Evolutionary conservation across 2,797 vertebrate species (phyloP), one percentile per base, ranked within the genome.

Genomic region (Coilia nasus): DNA sequence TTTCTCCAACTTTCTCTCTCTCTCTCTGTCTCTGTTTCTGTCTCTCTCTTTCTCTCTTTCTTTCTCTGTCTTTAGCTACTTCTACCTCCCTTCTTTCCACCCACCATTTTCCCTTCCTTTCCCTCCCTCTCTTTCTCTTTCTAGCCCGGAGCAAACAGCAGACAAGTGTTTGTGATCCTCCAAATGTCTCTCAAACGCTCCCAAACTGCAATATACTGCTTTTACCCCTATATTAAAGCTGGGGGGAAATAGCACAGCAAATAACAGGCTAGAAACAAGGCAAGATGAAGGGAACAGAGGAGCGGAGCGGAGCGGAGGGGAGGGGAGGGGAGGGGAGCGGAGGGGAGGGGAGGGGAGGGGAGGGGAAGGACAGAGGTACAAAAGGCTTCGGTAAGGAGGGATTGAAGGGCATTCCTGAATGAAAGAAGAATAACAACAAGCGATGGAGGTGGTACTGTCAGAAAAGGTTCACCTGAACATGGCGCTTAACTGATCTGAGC

Each of bases 391-490:
- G 28, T 15, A 28, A 75, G 4, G 4, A 35, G 17, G 28, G 28
- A 54, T 54, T 67, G 25, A 67, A 67, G 67, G 15, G 67, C 4
- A 19, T 31, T 19, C 6, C n/a, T 14, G 25, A 81, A 25, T 25
- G 81, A 56, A 2, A 54, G 21, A 54, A 6, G 50, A 19, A 44
- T 17, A 23, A 23, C 41, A 31, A 31, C 81, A 60, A 86, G 86
- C 86, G 92, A 90, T 91, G 88, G 90, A 90, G 89, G 86, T 0
- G 11, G 82, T 90, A 90, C 94, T 90, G 91, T 89, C 88, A 92
- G 90, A 87, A 91, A 89, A 91, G 90, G 90, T 92, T 91, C 92
- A 92, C 92, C 90, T 93, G 92, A 93, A 94, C 92, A 92, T 91
- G 10, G 3, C 81, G 83, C 86, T 89, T 90, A 93, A 91, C 90